Conservation (phyloP, 2,113 vertebrate species). For the Malurus elegans region DNA sequence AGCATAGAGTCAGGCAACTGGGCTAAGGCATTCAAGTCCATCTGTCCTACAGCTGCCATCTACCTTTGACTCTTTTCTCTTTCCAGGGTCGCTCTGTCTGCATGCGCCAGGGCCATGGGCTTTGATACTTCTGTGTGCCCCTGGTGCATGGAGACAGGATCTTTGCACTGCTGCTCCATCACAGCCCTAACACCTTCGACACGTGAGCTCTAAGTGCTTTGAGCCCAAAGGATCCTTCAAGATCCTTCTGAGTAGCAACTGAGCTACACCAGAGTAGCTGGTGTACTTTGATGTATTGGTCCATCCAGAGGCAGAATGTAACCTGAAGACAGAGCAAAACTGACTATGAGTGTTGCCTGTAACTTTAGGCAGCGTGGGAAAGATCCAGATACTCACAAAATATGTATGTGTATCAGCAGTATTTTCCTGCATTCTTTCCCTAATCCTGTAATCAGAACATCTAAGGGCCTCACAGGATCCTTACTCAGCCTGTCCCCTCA, state of each 20-base stretch:
- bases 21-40: not conserved
- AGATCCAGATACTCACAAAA: not conserved
- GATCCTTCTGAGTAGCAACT: not conserved
- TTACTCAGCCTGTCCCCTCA: not conserved
- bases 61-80: not conserved
- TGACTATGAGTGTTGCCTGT: rapidly evolving
- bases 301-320: not conserved
- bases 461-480: not conserved
- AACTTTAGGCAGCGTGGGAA: not conserved
- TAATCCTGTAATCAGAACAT: not conserved
- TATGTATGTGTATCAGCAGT: rapidly evolving
- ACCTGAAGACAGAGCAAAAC: not conserved
- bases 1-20: not conserved
- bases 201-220: not conserved
- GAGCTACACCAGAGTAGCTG: not conserved
- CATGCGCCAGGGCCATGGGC: rapidly evolving
- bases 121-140: not conserved
- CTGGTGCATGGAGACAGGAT: not conserved
- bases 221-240: not conserved
- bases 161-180: not conserved
- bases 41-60: not conserved
- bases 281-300: not conserved
- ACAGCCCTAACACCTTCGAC: not conserved
- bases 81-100: not conserved
- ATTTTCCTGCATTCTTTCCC: not conserved